Conservation (phyloP, 1,140 invertebrate species). For the Ephestia elutella region DNA sequence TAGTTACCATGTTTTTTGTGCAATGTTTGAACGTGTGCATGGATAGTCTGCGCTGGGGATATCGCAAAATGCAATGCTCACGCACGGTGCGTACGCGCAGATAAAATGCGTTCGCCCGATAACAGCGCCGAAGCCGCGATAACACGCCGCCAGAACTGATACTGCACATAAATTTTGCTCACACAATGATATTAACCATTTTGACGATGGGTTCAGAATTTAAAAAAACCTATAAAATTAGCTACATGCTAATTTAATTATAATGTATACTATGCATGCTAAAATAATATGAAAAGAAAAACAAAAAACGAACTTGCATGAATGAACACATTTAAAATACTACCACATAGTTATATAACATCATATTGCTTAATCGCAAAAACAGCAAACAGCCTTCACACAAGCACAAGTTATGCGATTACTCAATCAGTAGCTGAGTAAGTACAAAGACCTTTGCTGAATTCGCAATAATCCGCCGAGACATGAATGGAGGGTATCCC, state of each 20-base stretch:
- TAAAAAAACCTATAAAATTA: too few species aligned
- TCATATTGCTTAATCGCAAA: background rate
- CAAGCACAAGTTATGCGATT: background rate
- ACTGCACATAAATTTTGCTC: slow-evolving; percentile 41
- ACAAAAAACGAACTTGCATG: too few species aligned
- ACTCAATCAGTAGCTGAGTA: background rate
- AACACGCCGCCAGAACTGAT: slow-evolving; percentile 40
- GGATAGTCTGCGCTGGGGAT: slow-evolving; percentile 35
- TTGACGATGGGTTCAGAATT: background rate
- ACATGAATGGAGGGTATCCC: slow-evolving; percentile 54
- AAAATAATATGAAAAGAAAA: too few species aligned
- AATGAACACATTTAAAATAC: too few species aligned
- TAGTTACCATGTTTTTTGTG: slow-evolving; percentile 42
- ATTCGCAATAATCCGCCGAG: slow-evolving; percentile 39
- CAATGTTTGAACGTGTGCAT: slow-evolving; percentile 50
- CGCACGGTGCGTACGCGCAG: slow-evolving; percentile 60
- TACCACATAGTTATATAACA: too few species aligned
- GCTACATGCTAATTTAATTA: too few species aligned
- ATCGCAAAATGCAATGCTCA: slow-evolving; percentile 63
- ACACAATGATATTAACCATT: slow-evolving; percentile 18
- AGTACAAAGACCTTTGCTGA: slow-evolving; percentile 20
- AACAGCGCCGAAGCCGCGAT: slow-evolving; percentile 45
- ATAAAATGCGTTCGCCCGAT: slow-evolving; percentile 63
- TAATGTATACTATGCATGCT: too few species aligned
- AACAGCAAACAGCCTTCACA: background rate